Conservation (phyloP, 2,888 invertebrate species). For the Hemithea aestivaria region DNA sequence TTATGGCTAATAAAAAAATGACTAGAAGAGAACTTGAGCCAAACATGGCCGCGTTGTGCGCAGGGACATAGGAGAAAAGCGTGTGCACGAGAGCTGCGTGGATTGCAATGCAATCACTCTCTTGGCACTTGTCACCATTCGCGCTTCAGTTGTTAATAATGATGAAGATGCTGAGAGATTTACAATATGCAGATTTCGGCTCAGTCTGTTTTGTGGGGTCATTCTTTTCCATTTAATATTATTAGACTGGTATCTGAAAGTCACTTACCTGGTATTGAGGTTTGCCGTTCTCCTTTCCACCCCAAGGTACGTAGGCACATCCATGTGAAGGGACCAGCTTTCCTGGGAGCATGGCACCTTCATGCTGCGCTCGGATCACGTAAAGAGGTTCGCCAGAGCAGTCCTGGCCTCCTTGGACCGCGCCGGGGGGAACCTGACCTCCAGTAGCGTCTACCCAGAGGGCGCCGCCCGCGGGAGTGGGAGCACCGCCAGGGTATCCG, state of each 20-base stretch:
- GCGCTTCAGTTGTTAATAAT: too few relatives aligned
- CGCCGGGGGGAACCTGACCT: slow-evolving; percentile 84
- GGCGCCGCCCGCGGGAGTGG: slow-evolving; percentile 37
- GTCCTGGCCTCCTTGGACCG: slow-evolving; percentile 83
- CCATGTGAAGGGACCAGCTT: slow-evolving; percentile 88
- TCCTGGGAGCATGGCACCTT: slow-evolving; percentile 89
- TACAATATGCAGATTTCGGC: too few relatives aligned
- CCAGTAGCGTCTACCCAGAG: slow-evolving; percentile 80
- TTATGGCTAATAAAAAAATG: too few relatives aligned
- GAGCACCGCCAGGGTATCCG: slow-evolving; percentile 53
- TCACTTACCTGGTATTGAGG: slow-evolving; percentile 83
- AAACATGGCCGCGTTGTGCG: too few relatives aligned
- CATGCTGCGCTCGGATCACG: slow-evolving; percentile 86
- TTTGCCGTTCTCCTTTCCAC: slow-evolving; percentile 88
- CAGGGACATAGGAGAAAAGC: too few relatives aligned
- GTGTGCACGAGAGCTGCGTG: too few relatives aligned
- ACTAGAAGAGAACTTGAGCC: too few relatives aligned
- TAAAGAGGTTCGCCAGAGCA: slow-evolving; percentile 79
- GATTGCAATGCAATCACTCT: too few relatives aligned
- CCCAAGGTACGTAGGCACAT: slow-evolving; percentile 89
- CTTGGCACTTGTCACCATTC: too few relatives aligned
- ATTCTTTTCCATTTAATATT: too few relatives aligned
- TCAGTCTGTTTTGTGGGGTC: too few relatives aligned
- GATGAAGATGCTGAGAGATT: too few relatives aligned
- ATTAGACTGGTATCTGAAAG: background rate